Evolutionary conservation across 2,888 invertebrate species (phyloP).

Genomic region (Cantharis flavilabris): DNA sequence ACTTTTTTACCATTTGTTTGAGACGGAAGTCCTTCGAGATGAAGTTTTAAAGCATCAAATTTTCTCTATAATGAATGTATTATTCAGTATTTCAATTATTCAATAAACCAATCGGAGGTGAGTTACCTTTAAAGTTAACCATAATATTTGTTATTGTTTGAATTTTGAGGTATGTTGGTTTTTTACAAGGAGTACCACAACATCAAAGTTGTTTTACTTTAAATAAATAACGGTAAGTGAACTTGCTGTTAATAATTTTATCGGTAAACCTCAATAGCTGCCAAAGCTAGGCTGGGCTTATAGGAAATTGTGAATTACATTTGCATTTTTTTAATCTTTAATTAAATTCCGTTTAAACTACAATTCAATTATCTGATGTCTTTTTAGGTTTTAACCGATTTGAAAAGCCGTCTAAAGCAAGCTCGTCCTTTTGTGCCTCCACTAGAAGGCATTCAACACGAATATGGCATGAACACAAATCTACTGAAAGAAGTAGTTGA

Average conservation of each 20-base stretch:
- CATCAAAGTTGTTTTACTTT: not conserved
- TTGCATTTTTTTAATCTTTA: not conserved
- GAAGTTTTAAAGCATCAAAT: too few species aligned
- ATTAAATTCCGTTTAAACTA: not conserved
- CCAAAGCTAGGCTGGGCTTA: not conserved
- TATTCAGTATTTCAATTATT: too few species aligned
- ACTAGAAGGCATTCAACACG: slow-evolving; percentile 69
- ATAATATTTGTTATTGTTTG: not conserved
- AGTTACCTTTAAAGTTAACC: too few species aligned
- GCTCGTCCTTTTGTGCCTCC: slow-evolving; percentile 55
- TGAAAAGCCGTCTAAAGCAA: slow-evolving; percentile 61
- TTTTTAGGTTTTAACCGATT: slow-evolving; percentile 44
- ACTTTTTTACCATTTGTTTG: too few species aligned
- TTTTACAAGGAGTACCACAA: not conserved
- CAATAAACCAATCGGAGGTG: too few species aligned
- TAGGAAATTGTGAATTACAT: not conserved
- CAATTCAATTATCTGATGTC: not conserved
- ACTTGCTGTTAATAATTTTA: not conserved
- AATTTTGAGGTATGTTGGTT: not conserved
- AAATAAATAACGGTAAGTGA: not conserved
- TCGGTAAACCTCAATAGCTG: too few species aligned
- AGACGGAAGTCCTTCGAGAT: too few species aligned
- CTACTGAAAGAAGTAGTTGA: slow-evolving; percentile 67
- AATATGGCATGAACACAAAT: slow-evolving; percentile 77
- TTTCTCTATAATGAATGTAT: too few species aligned